phyloP scores from a whole-genome alignment of 2,113 vertebrate species.

The Nothobranchius furzeri region DNA sequence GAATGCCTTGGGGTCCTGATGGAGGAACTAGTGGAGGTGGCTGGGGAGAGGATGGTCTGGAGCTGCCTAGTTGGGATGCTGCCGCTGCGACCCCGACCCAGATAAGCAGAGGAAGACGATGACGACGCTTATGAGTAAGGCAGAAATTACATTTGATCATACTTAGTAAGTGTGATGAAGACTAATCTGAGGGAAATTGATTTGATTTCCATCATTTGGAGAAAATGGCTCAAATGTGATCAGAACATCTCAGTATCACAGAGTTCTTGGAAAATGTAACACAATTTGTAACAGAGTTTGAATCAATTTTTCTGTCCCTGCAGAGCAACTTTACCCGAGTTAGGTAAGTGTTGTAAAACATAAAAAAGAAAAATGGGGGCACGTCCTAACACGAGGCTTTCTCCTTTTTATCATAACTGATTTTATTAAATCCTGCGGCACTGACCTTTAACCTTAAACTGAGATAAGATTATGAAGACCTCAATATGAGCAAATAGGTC shows the following conservation, averaged over 20 bases:
- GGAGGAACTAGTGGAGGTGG: too few relatives aligned
- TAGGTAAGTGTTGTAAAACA: slow-evolving; percentile 28
- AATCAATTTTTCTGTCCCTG: slow-evolving; percentile 12
- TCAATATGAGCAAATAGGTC: slow-evolving; percentile 25
- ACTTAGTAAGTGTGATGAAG: not conserved
- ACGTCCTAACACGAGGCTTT: not conserved
- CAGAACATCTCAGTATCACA: not conserved
- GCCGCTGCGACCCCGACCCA: too few relatives aligned
- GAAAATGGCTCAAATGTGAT: not conserved
- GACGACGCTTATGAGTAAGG: too few relatives aligned
- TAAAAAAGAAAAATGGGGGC: slow-evolving; percentile 15
- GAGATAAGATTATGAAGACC: slow-evolving; percentile 18
- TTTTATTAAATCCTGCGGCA: too few relatives aligned
- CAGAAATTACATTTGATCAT: too few relatives aligned
- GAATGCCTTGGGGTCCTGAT: too few relatives aligned
- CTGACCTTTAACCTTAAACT: slow-evolving; percentile 16
- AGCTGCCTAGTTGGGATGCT: too few relatives aligned
- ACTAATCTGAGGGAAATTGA: not conserved
- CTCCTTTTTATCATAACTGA: too few relatives aligned
- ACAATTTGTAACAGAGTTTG: slow-evolving; percentile 12
- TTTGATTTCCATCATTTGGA: too few relatives aligned
- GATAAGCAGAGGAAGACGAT: too few relatives aligned
- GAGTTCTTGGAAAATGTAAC: slow-evolving; percentile 3
- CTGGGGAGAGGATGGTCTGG: too few relatives aligned
- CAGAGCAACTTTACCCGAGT: slow-evolving; percentile 29